A percentile compares a stretch with the other conserved stretches of the same genome.
Conservation (phyloP, 2,113 vertebrate species). For the Deroptyus accipitrinus region DNA sequence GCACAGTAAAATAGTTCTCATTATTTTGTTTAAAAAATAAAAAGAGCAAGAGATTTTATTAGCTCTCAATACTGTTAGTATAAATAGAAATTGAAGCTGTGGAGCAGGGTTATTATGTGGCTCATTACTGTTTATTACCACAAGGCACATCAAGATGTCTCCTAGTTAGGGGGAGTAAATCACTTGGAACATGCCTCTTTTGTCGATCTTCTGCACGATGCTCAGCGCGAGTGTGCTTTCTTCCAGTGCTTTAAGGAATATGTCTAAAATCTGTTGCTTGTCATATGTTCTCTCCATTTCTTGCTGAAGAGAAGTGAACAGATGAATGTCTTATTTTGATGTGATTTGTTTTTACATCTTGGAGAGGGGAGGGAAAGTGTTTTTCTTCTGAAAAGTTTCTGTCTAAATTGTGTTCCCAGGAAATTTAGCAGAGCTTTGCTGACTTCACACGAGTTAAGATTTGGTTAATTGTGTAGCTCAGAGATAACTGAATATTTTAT, state of each 20-base stretch:
- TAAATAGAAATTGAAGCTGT: neutral
- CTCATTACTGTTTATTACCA: neutral
- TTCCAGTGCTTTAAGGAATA: neutral
- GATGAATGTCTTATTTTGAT: slow-evolving; percentile 44
- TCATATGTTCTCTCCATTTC: neutral
- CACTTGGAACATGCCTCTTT: neutral
- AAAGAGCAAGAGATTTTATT: neutral
- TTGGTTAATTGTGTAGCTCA: neutral
- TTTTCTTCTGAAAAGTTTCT: neutral
- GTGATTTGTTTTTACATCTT: neutral
- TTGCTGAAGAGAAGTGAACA: neutral
- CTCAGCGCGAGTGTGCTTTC: neutral
- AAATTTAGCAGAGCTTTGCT: neutral
- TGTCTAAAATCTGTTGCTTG: slow-evolving; percentile 5
- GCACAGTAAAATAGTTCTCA: neutral
- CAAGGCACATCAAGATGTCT: neutral
- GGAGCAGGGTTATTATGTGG: neutral
- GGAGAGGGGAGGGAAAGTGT: neutral
- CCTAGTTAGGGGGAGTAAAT: neutral
- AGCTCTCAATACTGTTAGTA: neutral
- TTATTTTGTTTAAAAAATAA: neutral
- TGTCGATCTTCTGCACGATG: neutral
- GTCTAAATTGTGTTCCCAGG: neutral
- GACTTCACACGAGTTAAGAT: neutral
- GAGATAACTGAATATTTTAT: neutral